Evolutionary conservation across 92 coral and sea anemone genomes (phyloP), one percentile per base, ranked within the genome.

Genomic region (Scolanthus callimorphus): DNA sequence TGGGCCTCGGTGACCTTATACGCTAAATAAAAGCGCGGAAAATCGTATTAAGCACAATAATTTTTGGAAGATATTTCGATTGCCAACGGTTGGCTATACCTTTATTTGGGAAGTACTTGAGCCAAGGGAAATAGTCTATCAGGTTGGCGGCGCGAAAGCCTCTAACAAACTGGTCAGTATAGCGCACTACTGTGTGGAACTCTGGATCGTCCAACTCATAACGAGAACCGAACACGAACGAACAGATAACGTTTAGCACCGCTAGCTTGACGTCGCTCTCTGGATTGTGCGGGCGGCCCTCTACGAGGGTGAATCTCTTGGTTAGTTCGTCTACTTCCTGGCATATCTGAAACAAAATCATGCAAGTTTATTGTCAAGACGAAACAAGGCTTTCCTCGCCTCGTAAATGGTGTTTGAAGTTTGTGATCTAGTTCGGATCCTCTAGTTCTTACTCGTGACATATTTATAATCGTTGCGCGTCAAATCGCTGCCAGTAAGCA

Each of bases 41-140:
- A 15, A 34, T 34, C 43, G 43, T 15, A 34, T 6, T 34, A 15
- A 6, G 43, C 43, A 15, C n/a, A n/a, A n/a, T n/a, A n/a, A n/a
- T n/a, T n/a, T n/a, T n/a, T n/a, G n/a, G n/a, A n/a, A n/a, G n/a
- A n/a, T n/a, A n/a, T n/a, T n/a, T n/a, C n/a, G n/a, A n/a, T n/a
- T n/a, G n/a, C n/a, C n/a, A n/a, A n/a, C n/a, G n/a, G n/a, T n/a
- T n/a, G n/a, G n/a, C n/a, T n/a, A n/a, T 57, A 68, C 96, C 96
- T 57, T 88, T 74, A 51, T 68, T 82, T 0, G 96, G 99, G 28
- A 94, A 80, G 63, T 77, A 73, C 6, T 94, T 78, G 17, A 94
- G 31, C 96, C 96, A 88, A 0, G 99, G 99, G 26, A 94, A 88
- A 52, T 83, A 90, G 51, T 94, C 99, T 2, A 94, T 90, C 15